Conservation (phyloP, 2,797 vertebrate genomes). For the Poeciliopsis turneri region DNA sequence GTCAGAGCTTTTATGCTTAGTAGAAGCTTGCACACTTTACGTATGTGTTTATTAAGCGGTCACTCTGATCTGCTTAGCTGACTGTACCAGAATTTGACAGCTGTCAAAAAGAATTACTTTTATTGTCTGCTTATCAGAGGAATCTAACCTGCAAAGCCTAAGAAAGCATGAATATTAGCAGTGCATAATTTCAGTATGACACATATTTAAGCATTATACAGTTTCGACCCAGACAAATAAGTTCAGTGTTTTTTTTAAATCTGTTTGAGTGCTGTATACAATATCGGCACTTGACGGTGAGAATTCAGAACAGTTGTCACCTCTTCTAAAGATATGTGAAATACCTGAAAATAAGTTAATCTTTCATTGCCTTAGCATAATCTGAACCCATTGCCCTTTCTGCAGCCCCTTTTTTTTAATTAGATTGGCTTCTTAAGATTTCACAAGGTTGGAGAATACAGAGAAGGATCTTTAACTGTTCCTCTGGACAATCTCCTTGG, state of each 20-base stretch:
- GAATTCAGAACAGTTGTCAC: background rate
- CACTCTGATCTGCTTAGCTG: conserved; percentile 7
- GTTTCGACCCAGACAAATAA: background rate
- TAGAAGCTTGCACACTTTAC: background rate
- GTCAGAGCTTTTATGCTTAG: background rate
- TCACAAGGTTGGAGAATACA: background rate
- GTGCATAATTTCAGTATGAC: background rate
- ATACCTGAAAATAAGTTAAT: background rate
- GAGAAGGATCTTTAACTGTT: background rate
- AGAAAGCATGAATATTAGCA: conserved; percentile 8
- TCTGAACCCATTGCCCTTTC: background rate
- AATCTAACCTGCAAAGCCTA: background rate
- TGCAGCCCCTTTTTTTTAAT: background rate
- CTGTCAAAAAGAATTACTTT: conserved; percentile 6
- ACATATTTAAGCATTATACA: background rate
- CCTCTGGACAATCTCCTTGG: background rate
- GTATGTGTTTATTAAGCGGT: background rate
- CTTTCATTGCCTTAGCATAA: background rate
- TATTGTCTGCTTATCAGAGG: conserved; percentile 7
- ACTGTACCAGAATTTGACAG: conserved; percentile 14
- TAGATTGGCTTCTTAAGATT: background rate
- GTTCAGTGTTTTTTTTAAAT: background rate
- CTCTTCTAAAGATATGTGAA: background rate
- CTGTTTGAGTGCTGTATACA: background rate
- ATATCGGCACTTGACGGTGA: background rate